Conservation (phyloP, 2,113 vertebrate genomes). For the Varanus komodoensis region DNA sequence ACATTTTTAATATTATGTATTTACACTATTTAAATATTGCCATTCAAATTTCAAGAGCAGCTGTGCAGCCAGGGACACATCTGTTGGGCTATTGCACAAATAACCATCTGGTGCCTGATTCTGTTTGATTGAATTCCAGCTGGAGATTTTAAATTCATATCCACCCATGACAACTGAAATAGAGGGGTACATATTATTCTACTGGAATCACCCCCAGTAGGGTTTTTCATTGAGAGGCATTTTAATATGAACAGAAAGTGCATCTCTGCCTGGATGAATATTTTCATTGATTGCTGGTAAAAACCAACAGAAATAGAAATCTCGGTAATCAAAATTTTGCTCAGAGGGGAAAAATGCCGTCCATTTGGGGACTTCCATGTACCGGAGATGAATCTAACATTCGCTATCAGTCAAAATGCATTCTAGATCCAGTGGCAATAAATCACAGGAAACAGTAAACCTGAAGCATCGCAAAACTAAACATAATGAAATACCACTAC, state of each 20-base stretch:
- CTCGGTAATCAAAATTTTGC: slow-evolving; percentile 44
- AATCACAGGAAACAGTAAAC: neutral
- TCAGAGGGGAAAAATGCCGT: slow-evolving; percentile 4
- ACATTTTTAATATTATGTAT: slow-evolving; percentile 67
- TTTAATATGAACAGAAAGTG: slow-evolving; percentile 64
- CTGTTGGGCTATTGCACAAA: slow-evolving; percentile 58
- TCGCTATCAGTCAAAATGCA: neutral
- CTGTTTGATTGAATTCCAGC: slow-evolving; percentile 71
- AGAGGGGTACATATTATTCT: slow-evolving; percentile 68
- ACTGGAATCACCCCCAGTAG: slow-evolving; percentile 55
- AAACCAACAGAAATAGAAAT: slow-evolving; percentile 55
- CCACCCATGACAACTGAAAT: slow-evolving; percentile 72
- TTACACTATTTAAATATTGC: slow-evolving; percentile 67
- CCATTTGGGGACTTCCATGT: neutral
- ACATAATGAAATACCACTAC: neutral
- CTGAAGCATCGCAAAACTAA: neutral
- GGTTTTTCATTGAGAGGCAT: slow-evolving; percentile 58
- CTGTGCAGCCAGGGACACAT: slow-evolving; percentile 67
- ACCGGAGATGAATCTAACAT: neutral
- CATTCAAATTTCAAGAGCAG: slow-evolving; percentile 68
- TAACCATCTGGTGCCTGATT: slow-evolving; percentile 71
- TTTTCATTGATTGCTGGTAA: slow-evolving; percentile 55
- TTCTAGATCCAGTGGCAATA: slow-evolving; percentile 19
- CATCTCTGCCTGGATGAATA: slow-evolving; percentile 63
- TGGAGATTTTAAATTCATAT: slow-evolving; percentile 69